Evolutionary conservation across 30 jellyfish, hydroid and myxozoan species (phyloP), one percentile per base, ranked within the genome.

Genomic region (Haliclystus octoradiatus): DNA sequence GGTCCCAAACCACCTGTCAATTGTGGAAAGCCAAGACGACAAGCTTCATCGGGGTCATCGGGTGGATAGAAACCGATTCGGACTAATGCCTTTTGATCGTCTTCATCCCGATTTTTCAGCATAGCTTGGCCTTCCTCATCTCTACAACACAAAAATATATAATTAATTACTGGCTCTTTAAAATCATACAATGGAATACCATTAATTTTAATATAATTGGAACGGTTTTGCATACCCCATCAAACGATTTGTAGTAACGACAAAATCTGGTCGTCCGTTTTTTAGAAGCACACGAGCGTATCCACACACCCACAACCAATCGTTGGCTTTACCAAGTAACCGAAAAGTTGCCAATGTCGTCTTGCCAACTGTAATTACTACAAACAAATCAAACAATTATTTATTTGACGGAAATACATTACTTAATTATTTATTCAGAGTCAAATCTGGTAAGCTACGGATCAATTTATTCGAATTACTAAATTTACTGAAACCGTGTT

Each of bases 51-150:
- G 13, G 62, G 78, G 27, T 61, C 12, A 2, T 78, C 94, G 28
- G 70, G 79, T 40, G 81, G 82, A 63, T 40, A 62, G 71, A 91
- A 62, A 12, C 95, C 99, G 47, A 91, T 51, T 24, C 88, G 31
- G 40, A 33, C 79, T 26, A 91, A 93, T 29, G 94, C 65, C 30
- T 82, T 78, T 24, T 71, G 33, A 63, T 91, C 99, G 33, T 86
- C 99, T 24, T 82, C 71, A 69, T 91, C 99, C 25, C 99, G 75
- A 4, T 79, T 68, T 33, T 71, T 65, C 71, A 91, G 53, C 88
- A 91, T 78, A 4, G 99, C 99, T 28, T 76, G 77, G 12, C 99
- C 99, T 70, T 91, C 99, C 53, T 91, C 99, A 25, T 82, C 95
- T 28, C 99, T 91, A 27, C 50, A 72, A 71, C n/a, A 50, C 63